Base-by-base conservation (phyloP, 2,113 vertebrate species). In the Psittacara wagleri region DNA sequence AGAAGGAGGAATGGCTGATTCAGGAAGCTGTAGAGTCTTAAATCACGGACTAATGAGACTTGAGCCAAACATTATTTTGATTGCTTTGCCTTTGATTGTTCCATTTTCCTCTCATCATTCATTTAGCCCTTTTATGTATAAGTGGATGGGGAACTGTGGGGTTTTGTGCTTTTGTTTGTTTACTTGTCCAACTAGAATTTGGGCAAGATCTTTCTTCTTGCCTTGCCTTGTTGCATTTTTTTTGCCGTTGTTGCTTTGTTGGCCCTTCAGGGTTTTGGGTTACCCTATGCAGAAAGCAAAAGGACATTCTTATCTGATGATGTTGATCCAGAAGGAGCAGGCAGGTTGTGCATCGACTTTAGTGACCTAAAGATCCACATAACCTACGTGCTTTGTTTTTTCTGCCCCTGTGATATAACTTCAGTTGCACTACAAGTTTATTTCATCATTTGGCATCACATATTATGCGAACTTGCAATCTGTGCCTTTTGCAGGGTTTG, bases 41-140 rank as follows among this genome's bases (percentile, higher is more conserved):
- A 90, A 86, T 94, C 86, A 95, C 33, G n/a, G 39, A 79, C 41
- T 95, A 90, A 78, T 61, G 62, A 94, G 68, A 39, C 39, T 74
- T 67, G 27, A 87, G 41, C 20, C 27, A 64, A 86, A 55, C 20
- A 27, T 59, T 0, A 29, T 46, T 94, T 88, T 94, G 75, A 83
- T 93, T 88, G 11, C n/a, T 81, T 93, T 93, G 68, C 27, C 39
- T 91, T 86, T 69, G 19, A 80, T 68, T 81, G 7, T 64, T 79
- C 4, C 18, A 20, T 48, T 86, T 93, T 51, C 61, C 41, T 88
- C 28, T 94, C 31, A 54, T 83, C 7, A 25, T 66, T 83, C 43
- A 54, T 49, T 64, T n/a, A 79, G 19, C 23, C 23, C 37, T 64
- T 62, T 49, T 61, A 28, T 77, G 31, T 70, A 7, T 1, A 48